Base-by-base conservation (phyloP, 2,888 invertebrate species). In the Agriopis aurantiaria region DNA sequence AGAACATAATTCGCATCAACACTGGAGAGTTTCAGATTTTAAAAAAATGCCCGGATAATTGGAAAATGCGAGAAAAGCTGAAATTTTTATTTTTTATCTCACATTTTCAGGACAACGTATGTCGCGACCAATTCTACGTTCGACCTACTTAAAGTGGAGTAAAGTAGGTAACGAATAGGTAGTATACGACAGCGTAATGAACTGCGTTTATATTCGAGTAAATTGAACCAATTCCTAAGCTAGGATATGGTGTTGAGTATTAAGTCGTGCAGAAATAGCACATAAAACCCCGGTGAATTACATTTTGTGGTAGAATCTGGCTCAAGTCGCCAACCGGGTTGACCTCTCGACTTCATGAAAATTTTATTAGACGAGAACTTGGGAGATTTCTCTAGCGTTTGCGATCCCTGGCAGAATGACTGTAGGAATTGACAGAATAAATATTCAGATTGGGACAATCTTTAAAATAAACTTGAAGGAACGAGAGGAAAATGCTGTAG, bases 331-430 rank as follows among this genome's bases (percentile, higher is more conserved):
- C 56, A 61, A 51, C 49, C 61, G 49, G 61, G 51, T 57, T 49
- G 57, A 62, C 57, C 61, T 45, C 61, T 60, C 60, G 14, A 55
- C 40, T 51, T 51, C 62, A 51, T 68, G 49, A 57, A 60, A 57
- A n/a, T 57, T 68, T 56, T 61, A 67, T 61, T 41, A 43, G 43
- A 43, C 45, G 49, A 49, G 8, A 51, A 45, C 45, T 62, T 67
- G 33, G 17, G 23, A 33, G 43, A 61, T 7, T 41, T 43, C 51
- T 61, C 51, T 61, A 41, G 41, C 41, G 8, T 61, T 43, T 52
- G 43, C 52, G 23, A 61, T 61, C 43, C 8, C 43, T 41, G 12
- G 52, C 12, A 40, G 40, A 48, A 49, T 49, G 17, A 10, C 49
- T 17, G 33, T 59, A 45, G 45, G 8, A 43, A 43, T 56, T 43